Percentiles rank a stretch among this genome's conserved stretches.
These are phyloP conservation scores for Aphidius gifuensis DNA, from an alignment of 1,140 invertebrate species.

Conservation along the genomic window DNA sequence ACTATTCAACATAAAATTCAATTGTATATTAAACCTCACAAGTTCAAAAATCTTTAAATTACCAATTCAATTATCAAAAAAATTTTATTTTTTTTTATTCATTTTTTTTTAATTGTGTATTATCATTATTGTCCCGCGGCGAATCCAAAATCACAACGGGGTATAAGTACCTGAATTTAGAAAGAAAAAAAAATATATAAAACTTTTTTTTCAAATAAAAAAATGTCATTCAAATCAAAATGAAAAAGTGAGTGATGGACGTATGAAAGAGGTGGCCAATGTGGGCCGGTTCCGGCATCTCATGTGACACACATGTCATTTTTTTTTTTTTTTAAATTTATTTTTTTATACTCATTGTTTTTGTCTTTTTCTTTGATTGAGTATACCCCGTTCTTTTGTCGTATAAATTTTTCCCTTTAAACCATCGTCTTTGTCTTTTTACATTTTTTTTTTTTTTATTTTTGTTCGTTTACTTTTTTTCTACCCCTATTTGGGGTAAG, in stretches of 20 bases:
- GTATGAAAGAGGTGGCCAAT: constrained; percentile 57
- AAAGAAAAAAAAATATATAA: too few species aligned
- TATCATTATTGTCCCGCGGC: too few species aligned
- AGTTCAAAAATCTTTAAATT: too few species aligned
- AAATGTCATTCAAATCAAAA: constrained; percentile 37
- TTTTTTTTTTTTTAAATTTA: constrained; percentile 47
- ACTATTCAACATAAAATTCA: too few species aligned
- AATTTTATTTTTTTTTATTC: too few species aligned
- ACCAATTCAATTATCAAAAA: too few species aligned
- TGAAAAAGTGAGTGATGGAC: constrained; percentile 48
- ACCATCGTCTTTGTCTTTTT: neutral
- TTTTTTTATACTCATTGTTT: constrained; percentile 51
- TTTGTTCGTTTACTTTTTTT: neutral
- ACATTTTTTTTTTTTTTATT: neutral
- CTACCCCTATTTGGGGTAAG: too few species aligned
- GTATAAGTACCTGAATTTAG: too few species aligned
- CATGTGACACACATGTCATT: constrained; percentile 50
- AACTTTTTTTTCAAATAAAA: constrained; percentile 8
- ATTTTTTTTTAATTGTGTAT: too few species aligned
- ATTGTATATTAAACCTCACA: too few species aligned
- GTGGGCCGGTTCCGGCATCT: constrained; percentile 54
- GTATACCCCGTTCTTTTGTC: constrained; percentile 36
- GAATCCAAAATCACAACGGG: too few species aligned
- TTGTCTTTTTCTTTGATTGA: constrained; percentile 52
- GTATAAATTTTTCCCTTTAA: constrained; percentile 23